phyloP scores from a whole-genome alignment of 2,888 invertebrate species.

The Patella depressa region DNA sequence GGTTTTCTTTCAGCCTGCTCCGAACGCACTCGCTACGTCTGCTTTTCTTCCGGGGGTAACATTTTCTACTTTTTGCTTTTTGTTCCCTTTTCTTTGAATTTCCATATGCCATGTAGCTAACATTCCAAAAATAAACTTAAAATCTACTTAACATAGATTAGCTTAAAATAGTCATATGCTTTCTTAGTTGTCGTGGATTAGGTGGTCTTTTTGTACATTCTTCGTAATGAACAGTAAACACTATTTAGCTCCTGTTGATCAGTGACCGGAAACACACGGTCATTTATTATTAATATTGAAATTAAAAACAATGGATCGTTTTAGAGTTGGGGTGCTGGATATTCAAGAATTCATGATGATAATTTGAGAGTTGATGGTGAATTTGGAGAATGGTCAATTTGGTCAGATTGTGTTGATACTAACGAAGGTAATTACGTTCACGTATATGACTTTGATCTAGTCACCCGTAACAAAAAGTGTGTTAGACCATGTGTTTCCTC shows the following conservation, averaged over 20 bases:
- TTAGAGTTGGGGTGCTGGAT: neutral
- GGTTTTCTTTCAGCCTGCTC: neutral
- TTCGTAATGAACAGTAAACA: neutral
- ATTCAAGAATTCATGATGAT: neutral
- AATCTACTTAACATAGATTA: neutral
- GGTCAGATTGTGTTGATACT: conserved; percentile 12
- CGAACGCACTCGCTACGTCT: too few species aligned
- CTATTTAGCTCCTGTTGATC: too few species aligned
- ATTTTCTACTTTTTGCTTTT: too few species aligned
- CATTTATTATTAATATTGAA: too few species aligned
- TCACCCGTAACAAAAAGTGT: neutral
- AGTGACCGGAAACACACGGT: too few species aligned
- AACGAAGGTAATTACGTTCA: neutral
- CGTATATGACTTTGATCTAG: neutral
- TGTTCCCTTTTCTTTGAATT: too few species aligned
- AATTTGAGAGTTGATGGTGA: conserved; percentile 12
- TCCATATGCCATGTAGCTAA: too few species aligned
- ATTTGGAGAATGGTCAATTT: conserved; percentile 17
- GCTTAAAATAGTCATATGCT: neutral
- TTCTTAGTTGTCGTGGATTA: neutral
- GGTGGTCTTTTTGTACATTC: neutral
- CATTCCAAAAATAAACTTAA: neutral
- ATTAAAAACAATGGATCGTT: neutral
- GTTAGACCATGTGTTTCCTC: neutral
- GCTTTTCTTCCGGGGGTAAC: too few species aligned